phyloP scores from a whole-genome alignment of 2,797 vertebrate species.

The Epinephelus awoara region DNA sequence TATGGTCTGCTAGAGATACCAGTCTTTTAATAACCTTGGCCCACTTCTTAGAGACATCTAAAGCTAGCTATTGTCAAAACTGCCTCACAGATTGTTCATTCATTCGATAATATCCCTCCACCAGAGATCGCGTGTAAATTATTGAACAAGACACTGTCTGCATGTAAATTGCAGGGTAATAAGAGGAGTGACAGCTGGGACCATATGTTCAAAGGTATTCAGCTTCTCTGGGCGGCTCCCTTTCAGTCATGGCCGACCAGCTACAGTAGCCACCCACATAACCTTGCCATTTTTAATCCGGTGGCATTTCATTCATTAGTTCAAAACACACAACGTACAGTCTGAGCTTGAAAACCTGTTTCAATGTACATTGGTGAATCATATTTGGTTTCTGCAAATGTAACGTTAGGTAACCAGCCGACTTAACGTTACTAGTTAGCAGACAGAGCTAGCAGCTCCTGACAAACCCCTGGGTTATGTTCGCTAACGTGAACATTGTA shows the following conservation, averaged over 20 bases:
- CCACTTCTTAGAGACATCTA: background rate
- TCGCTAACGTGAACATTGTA: background rate
- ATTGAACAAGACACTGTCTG: conserved; percentile 1
- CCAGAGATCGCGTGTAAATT: background rate
- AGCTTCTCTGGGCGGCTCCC: conserved; percentile 75
- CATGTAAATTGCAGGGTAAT: background rate
- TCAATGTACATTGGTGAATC: background rate
- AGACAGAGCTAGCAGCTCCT: background rate
- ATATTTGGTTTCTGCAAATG: background rate
- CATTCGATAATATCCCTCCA: background rate
- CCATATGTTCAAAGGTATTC: conserved; percentile 58
- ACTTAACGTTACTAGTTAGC: conserved; percentile 1
- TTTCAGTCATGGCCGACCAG: conserved; percentile 42
- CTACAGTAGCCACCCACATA: conserved; percentile 1
- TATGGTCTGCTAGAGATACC: background rate
- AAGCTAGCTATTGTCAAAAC: background rate
- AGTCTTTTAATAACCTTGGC: background rate
- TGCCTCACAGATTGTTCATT: background rate
- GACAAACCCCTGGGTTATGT: background rate
- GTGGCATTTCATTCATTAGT: accelerated
- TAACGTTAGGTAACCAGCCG: background rate
- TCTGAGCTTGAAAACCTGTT: accelerated
- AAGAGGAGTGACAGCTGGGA: conserved; percentile 47
- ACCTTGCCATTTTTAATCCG: background rate
- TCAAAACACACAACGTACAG: background rate